Evolutionary conservation across 2,113 vertebrate genomes (phyloP), one percentile per base, ranked within the genome.

Genomic region (Gavia stellata): DNA sequence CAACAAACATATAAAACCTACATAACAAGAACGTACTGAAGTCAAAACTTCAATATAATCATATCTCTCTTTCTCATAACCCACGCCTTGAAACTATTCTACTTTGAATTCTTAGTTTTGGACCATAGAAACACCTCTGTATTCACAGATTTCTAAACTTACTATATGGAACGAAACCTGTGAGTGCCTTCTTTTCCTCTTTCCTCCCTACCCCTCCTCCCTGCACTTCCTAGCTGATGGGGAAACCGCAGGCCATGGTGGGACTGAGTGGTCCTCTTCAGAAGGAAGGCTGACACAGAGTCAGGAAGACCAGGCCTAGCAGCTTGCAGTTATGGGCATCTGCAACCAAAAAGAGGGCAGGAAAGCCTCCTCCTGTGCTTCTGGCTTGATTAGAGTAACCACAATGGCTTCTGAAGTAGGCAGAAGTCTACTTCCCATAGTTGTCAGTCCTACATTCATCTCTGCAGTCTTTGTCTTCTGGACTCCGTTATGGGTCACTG

Each of bases 141-240:
- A 42, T 59, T 47, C 28, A 34, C 44, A 55, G 26, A 31, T 70
- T 70, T 70, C 29, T 59, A 23, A 68, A 42, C 11, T n/a, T 65
- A 11, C 4, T n/a, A 9, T 24, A 77, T 23, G 21, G 18, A 90
- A 7, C 0, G 0, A 79, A 87, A 70, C 4, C 5, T 28, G 5
- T 10, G 42, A n/a, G 9, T 33, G 3, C 7, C 5, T 40, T 40
- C 9, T 71, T 84, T 77, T 49, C 20, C 5, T 13, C 17, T 66
- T 81, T 89, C 31, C 34, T 95, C 15, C 2, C 29, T 58, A 40
- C 7, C 14, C 5, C 12, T 94, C 24, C 17, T 53, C 4, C 42
- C 36, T 67, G 20, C 11, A 11, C 15, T 78, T 59, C 19, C 61
- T 56, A 19, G n/a, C 10, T 47, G 8, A 47, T 36, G 21, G 38